Conservation (phyloP, 2,113 vertebrate genomes). For the Cnemophilus loriae region DNA sequence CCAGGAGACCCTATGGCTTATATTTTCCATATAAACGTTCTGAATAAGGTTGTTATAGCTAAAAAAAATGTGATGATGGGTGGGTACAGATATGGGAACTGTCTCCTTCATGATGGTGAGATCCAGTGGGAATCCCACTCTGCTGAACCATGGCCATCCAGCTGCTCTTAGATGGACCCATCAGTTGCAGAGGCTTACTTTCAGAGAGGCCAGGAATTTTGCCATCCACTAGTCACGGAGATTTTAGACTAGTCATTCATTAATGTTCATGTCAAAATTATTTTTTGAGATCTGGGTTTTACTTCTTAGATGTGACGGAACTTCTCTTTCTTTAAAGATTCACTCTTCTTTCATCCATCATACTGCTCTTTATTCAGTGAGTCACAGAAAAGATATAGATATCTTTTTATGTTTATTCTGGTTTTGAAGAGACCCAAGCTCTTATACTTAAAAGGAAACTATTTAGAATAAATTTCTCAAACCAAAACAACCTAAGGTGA, state of each 20-base stretch:
- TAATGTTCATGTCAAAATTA: not conserved
- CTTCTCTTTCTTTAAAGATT: not conserved
- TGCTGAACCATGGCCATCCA: not conserved
- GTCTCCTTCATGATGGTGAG: not conserved
- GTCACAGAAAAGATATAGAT: not conserved
- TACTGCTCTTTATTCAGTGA: not conserved
- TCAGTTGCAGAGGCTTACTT: not conserved
- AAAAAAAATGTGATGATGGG: not conserved
- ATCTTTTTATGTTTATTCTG: not conserved
- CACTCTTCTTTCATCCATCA: fast-evolving
- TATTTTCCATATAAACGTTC: not conserved
- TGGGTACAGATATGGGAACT: not conserved
- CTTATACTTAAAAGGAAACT: not conserved
- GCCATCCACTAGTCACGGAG: not conserved
- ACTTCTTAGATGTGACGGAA: not conserved
- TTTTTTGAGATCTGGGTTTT: not conserved
- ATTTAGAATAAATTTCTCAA: not conserved
- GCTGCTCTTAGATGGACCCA: not conserved
- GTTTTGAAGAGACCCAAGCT: not conserved
- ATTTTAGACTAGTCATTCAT: not conserved
- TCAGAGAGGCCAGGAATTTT: not conserved
- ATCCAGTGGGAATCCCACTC: not conserved
- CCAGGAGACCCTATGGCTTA: not conserved
- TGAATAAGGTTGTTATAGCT: not conserved
- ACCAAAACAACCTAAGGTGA: not conserved